Conservation (phyloP, 2,888 invertebrate species). For the Stenurella melanura region DNA sequence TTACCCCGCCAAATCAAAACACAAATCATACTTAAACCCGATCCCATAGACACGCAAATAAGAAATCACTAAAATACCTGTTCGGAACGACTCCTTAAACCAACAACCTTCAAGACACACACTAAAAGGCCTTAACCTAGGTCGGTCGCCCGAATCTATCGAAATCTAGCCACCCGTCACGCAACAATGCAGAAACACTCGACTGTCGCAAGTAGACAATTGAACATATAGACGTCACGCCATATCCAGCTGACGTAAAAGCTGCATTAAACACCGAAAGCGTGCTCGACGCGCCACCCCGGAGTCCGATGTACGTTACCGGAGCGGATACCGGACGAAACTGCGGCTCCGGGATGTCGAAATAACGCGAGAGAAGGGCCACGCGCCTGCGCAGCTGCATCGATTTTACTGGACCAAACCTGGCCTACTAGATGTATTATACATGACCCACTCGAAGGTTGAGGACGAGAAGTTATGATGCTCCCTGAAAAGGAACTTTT, state of each 20-base stretch:
- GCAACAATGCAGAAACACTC: constrained; percentile 23
- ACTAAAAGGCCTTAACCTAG: constrained; percentile 29
- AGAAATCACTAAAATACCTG: constrained; percentile 20
- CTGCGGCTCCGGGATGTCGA: constrained; percentile 69
- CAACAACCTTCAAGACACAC: constrained; percentile 15
- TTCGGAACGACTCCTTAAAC: neutral
- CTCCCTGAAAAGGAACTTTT: constrained; percentile 40
- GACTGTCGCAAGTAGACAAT: constrained; percentile 34
- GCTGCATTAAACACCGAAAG: constrained; percentile 30
- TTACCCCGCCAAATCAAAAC: neutral
- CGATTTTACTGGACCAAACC: constrained; percentile 70
- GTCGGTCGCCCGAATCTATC: constrained; percentile 18
- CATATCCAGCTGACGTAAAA: constrained; percentile 32
- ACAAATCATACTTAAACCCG: constrained; percentile 11
- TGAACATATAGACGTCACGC: constrained; percentile 27
- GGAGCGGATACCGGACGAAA: constrained; percentile 59
- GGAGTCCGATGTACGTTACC: constrained; percentile 46
- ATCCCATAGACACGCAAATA: neutral
- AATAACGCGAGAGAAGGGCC: constrained; percentile 57
- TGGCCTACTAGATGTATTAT: constrained; percentile 71
- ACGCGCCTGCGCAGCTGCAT: constrained; percentile 68
- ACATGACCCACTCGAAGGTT: constrained; percentile 68
- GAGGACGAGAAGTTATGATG: constrained; percentile 57
- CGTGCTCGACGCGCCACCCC: constrained; percentile 32
- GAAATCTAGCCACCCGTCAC: constrained; percentile 22